phyloP scores from a whole-genome alignment of 2,797 vertebrate species.

The Acridotheres tristis region DNA sequence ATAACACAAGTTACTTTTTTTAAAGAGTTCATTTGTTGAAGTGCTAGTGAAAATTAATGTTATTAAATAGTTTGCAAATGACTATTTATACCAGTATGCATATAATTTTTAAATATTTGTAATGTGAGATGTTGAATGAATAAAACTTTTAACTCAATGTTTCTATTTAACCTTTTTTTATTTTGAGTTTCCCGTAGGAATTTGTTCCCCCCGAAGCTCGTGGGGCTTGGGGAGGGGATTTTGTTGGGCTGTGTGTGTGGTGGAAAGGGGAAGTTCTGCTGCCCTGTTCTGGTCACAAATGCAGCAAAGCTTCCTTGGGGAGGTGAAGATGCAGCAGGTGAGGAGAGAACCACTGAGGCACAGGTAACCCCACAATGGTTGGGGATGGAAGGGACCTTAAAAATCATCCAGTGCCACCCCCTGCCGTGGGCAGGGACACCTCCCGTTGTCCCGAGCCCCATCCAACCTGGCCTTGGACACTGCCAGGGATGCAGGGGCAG shows the following conservation, averaged over 20 bases:
- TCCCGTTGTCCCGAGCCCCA: fast-evolving
- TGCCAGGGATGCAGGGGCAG: neutral
- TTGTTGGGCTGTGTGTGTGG: neutral
- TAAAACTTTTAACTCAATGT: constrained; percentile 97
- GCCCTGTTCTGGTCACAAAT: neutral
- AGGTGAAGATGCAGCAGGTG: neutral
- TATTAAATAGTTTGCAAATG: constrained; percentile 99
- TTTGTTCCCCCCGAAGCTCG: neutral
- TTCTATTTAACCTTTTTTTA: constrained; percentile 69
- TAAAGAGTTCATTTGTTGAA: constrained; percentile 99
- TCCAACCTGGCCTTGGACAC: neutral
- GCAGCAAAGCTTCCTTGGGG: neutral
- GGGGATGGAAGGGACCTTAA: neutral
- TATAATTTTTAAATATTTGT: constrained; percentile 99
- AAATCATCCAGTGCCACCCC: neutral
- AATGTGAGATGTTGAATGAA: constrained; percentile 99
- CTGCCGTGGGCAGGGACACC: neutral
- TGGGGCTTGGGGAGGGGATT: neutral
- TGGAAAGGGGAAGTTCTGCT: neutral
- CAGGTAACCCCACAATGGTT: neutral
- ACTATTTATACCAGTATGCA: constrained; percentile 99
- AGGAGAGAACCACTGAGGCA: neutral
- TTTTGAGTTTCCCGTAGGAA: constrained; percentile 17
- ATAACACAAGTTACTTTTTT: constrained; percentile 99
- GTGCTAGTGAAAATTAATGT: constrained; percentile 99